Base-by-base conservation (phyloP, 2,113 vertebrate genomes). In the Chrysemys picta region DNA sequence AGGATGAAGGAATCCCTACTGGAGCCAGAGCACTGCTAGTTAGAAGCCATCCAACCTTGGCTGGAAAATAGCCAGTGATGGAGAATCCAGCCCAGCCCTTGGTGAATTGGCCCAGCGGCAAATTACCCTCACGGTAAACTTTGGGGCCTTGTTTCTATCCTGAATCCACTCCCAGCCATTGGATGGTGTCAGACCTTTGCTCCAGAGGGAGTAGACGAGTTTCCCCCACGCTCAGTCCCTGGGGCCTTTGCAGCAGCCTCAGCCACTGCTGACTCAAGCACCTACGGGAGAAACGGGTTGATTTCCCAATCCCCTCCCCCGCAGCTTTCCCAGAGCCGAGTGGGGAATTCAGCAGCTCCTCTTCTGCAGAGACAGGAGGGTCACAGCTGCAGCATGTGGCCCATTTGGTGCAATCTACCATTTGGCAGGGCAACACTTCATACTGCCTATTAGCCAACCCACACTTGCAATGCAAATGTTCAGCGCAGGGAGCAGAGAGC, bases 381-480 rank as follows among this genome's bases (percentile, higher is more conserved):
- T 75, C 88, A 1, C 1, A 11, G 24, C 86, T 8, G 53, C 87
- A 59, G 82, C 88, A 52, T 1, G 2, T 5, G 53, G 57, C 69
- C 93, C 92, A 2, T 91, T 16, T 76, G 50, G 89, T 69, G 88
- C 91, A 90, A 69, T 69, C 92, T 89, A 83, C 50, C 94, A 88
- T 94, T 93, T 87, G 95, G 94, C 42, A 93, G 94, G 87, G 85
- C 76, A 75, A 1, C 52, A 1, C 90, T 88, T 59, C 92, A 85
- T 72, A 79, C n/a, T 53, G 0, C 1, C 35, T 50, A 1, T 13
- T 3, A 14, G 65, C 62, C 85, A 93, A 2, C 31, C 85, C 83
- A 3, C 89, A 54, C 42, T 0, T 19, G 8, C 0, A 5, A 87
- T 80, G 94, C 38, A 35, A 80, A 65, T 50, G 50, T 35, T 65